These are phyloP conservation scores for Hermatobates lingyangjiaoensis DNA, from an alignment of 1,140 invertebrate genomes.

Conservation along the genomic window DNA sequence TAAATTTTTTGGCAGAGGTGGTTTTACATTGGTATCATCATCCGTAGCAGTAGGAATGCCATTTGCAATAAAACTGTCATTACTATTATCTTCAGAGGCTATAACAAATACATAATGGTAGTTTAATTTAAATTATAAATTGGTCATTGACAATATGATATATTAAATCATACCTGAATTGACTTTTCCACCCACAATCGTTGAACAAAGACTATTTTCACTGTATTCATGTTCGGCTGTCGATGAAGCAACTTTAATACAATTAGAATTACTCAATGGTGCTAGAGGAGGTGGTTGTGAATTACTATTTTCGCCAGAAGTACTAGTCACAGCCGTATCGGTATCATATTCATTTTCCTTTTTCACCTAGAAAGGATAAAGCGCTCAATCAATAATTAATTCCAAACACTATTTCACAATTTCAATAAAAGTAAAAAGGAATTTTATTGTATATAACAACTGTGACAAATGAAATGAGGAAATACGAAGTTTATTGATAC, in stretches of 20 bases:
- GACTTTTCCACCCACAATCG: too few relatives aligned
- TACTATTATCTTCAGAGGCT: slow-evolving; percentile 32
- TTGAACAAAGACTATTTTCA: too few relatives aligned
- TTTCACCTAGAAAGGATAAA: neutral
- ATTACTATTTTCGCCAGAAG: slow-evolving; percentile 5
- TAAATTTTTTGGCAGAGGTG: slow-evolving; percentile 13
- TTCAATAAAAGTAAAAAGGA: too few relatives aligned
- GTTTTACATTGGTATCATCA: slow-evolving; percentile 23
- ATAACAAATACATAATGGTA: too few relatives aligned
- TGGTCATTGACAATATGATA: too few relatives aligned
- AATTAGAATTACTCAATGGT: slow-evolving; percentile 22
- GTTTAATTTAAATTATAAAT: too few relatives aligned
- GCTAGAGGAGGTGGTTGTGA: slow-evolving; percentile 28
- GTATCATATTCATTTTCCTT: neutral
- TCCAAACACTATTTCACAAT: neutral
- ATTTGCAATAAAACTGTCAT: slow-evolving; percentile 38
- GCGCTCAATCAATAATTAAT: neutral
- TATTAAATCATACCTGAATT: too few relatives aligned
- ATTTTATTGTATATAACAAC: too few relatives aligned
- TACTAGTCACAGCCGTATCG: neutral
- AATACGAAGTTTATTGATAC: too few relatives aligned
- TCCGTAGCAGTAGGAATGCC: slow-evolving; percentile 32
- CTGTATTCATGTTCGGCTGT: too few relatives aligned
- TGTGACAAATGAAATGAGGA: too few relatives aligned
- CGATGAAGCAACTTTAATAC: too few relatives aligned